Evolutionary conservation across 53 echinoderm and acorn worm species (phyloP).

Genomic region (Holothuria scabra): DNA sequence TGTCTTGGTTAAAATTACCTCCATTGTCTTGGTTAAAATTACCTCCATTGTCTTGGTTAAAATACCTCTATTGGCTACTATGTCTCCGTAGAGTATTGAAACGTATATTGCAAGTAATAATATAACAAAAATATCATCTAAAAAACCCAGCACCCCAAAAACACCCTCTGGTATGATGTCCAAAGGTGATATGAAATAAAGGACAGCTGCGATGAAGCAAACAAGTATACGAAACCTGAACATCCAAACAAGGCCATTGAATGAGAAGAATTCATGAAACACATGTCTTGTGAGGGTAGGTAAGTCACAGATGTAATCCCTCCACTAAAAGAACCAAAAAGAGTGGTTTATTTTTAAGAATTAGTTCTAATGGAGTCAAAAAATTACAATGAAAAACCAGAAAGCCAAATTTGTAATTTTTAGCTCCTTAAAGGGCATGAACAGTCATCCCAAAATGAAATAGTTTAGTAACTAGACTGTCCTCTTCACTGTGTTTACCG

Average conservation of each 20-base stretch:
- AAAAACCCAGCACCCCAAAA: slow-evolving; percentile 86
- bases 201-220: slow-evolving; percentile 79
- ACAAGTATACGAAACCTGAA: slow-evolving; percentile 88
- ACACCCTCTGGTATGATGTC: slow-evolving; percentile 99
- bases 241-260: slow-evolving; percentile 94
- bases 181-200: slow-evolving; percentile 88
- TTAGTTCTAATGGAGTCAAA: no score
- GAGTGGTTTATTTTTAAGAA: background rate
- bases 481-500: no score
- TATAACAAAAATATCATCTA: slow-evolving; percentile 91
- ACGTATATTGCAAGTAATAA: slow-evolving; percentile 81
- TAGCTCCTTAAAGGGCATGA: no score
- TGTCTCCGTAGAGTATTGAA: slow-evolving; percentile 82
- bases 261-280: slow-evolving; percentile 82
- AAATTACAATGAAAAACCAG: no score
- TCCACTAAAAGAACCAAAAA: slow-evolving; percentile 56
- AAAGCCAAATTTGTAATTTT: no score
- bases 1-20: no score
- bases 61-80: slow-evolving; percentile 73
- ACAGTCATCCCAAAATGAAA: no score
- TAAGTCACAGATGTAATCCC: slow-evolving; percentile 94
- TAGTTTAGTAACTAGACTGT: no score
- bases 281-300: slow-evolving; percentile 92
- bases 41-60: no score
- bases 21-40: no score